These are phyloP conservation scores for Rhadinocentrus ornatus DNA, from an alignment of 2,797 vertebrate genomes.

Conservation along the genomic window DNA sequence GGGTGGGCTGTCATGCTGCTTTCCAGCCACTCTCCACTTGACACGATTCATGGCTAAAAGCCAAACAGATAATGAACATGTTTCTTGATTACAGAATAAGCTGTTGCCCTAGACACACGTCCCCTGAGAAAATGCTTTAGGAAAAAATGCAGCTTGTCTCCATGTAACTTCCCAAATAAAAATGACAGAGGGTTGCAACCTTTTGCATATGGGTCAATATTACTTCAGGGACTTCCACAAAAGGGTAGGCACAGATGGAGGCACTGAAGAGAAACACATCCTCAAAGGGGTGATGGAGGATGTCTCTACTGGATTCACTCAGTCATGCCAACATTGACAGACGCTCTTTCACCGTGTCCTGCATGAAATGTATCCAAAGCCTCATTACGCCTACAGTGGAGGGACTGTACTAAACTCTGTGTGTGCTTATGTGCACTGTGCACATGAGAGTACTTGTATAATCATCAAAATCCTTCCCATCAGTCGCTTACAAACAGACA, in stretches of 20 bases:
- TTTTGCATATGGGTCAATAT: slow-evolving; percentile 39
- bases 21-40: slow-evolving; percentile 15
- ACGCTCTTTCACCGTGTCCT: slow-evolving; percentile 64
- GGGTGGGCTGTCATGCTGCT: slow-evolving; percentile 43
- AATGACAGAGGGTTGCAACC: slow-evolving; percentile 30
- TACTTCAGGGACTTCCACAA: slow-evolving; percentile 39
- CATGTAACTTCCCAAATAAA: slow-evolving; percentile 25
- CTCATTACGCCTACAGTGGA: slow-evolving; percentile 65
- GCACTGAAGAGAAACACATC: slow-evolving; percentile 54
- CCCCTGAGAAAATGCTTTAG: slow-evolving; percentile 14
- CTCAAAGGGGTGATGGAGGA: slow-evolving; percentile 46
- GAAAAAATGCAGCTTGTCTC: neutral
- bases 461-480: slow-evolving; percentile 61
- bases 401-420: slow-evolving; percentile 41
- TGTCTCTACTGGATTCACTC: slow-evolving; percentile 53
- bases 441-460: slow-evolving; percentile 51
- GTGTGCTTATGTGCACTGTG: slow-evolving; percentile 21
- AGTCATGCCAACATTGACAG: slow-evolving; percentile 64
- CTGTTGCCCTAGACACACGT: slow-evolving; percentile 20
- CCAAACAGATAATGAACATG: slow-evolving; percentile 36
- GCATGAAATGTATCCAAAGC: slow-evolving; percentile 60
- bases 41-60: slow-evolving; percentile 26
- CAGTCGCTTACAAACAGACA: slow-evolving; percentile 58
- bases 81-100: slow-evolving; percentile 36
- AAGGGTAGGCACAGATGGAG: slow-evolving; percentile 60